Conservation (phyloP, 2,797 vertebrate genomes). For the Sitta carolinensis region DNA sequence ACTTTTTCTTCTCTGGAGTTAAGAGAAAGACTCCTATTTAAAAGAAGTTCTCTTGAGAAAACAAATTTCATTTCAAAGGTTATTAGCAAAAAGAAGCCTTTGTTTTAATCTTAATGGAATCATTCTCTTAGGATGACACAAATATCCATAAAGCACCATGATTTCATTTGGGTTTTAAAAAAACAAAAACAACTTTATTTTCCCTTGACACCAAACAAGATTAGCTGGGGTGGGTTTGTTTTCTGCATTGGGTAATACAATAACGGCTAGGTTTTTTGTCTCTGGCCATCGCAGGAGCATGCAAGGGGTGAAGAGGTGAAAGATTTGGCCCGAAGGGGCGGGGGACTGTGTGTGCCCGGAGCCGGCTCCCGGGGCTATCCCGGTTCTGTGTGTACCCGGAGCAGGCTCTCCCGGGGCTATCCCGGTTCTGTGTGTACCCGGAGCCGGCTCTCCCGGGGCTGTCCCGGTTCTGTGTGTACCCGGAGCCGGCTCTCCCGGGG, state of each 20-base stretch:
- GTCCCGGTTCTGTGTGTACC: too few species aligned
- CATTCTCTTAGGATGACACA: slow-evolving; percentile 63
- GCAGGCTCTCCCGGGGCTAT: too few species aligned
- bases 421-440: too few species aligned
- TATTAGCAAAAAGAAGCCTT: slow-evolving; percentile 57
- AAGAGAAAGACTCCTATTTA: slow-evolving; percentile 24
- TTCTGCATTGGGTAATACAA: slow-evolving; percentile 23
- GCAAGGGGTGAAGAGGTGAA: background rate
- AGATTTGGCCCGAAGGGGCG: background rate
- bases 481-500: too few species aligned
- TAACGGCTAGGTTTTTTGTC: slow-evolving; percentile 39
- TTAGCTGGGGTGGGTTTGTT: background rate
- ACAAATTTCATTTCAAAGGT: slow-evolving; percentile 60
- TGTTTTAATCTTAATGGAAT: slow-evolving; percentile 64
- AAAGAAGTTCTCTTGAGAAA: slow-evolving; percentile 45
- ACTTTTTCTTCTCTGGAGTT: slow-evolving; percentile 17
- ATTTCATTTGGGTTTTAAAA: slow-evolving; percentile 56
- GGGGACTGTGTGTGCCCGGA: background rate
- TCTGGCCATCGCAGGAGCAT: background rate
- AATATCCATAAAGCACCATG: slow-evolving; percentile 53
- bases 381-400: too few species aligned
- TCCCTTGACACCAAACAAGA: slow-evolving; percentile 54
- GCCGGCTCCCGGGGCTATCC: background rate
- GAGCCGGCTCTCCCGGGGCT: too few species aligned
- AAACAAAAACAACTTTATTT: slow-evolving; percentile 57